Evolutionary conservation across 2,888 invertebrate genomes (phyloP).

Genomic region (Dione juno): DNA sequence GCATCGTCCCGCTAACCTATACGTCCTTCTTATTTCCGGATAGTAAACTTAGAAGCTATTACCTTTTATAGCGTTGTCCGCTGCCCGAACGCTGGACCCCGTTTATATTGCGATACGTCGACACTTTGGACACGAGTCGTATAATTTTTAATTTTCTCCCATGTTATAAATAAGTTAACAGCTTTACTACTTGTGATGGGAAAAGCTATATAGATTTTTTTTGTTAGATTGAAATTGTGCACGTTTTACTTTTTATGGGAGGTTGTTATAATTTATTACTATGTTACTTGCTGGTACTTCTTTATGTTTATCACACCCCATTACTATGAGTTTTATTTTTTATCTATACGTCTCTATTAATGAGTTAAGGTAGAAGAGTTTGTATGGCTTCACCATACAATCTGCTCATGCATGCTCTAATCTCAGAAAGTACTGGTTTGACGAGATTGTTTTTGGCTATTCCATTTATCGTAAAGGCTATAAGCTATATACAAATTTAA

Average conservation of each 20-base stretch:
- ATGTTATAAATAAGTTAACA: constrained; percentile 12
- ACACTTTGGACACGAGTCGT: background rate
- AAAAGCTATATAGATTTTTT: background rate
- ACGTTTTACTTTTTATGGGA: constrained; percentile 7
- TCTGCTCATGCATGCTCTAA: too few relatives aligned
- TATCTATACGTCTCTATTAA: too few relatives aligned
- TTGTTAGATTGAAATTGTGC: background rate
- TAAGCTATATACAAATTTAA: too few relatives aligned
- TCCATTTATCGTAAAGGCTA: too few relatives aligned
- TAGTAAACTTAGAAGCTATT: constrained; percentile 42
- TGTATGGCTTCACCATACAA: too few relatives aligned
- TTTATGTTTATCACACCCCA: background rate
- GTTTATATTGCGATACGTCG: constrained; percentile 24
- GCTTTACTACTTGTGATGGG: background rate
- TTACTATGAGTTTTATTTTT: too few relatives aligned
- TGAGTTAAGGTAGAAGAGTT: too few relatives aligned
- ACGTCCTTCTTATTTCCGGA: constrained; percentile 37
- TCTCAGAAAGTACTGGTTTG: too few relatives aligned
- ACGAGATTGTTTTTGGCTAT: too few relatives aligned
- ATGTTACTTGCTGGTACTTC: background rate
- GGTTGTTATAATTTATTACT: background rate
- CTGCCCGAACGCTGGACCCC: constrained; percentile 26
- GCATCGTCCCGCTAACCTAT: constrained; percentile 28
- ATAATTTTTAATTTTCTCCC: constrained; percentile 16
- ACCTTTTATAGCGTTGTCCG: constrained; percentile 42